Percentiles rank a stretch among this genome's conserved stretches.
These are phyloP conservation scores for Pseudopodoces humilis DNA, from an alignment of 2,113 vertebrate species.

Conservation along the genomic window DNA sequence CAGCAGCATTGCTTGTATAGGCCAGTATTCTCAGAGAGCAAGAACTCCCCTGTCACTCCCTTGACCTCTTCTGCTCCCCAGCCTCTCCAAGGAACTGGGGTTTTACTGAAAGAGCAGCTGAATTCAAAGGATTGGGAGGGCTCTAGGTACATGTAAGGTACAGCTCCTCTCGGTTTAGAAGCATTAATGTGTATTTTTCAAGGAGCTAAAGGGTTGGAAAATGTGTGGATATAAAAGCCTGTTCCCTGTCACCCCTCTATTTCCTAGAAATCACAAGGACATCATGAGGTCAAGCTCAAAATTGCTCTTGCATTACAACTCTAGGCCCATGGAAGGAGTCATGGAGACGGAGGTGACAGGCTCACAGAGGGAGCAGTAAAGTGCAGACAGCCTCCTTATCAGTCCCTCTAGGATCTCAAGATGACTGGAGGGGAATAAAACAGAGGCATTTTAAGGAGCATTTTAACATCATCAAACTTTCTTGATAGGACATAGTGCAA, in stretches of 20 bases:
- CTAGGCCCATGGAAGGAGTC: neutral
- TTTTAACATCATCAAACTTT: conserved; percentile 27
- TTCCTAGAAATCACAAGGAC: neutral
- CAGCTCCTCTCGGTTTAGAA: neutral
- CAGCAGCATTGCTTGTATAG: neutral
- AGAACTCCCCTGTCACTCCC: neutral
- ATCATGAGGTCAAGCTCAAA: neutral
- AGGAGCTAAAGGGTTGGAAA: neutral
- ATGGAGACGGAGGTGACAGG: neutral
- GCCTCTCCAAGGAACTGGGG: neutral
- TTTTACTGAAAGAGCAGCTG: neutral
- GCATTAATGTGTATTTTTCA: neutral
- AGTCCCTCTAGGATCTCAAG: neutral
- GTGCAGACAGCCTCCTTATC: neutral
- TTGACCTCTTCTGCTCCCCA: neutral
- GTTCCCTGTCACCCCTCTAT: neutral
- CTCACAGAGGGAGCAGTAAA: neutral
- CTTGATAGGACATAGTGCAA: conserved; percentile 43
- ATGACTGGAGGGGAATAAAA: neutral
- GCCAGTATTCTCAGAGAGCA: neutral
- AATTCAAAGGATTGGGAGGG: neutral
- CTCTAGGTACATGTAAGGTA: neutral
- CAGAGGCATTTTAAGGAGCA: neutral
- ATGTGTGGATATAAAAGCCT: fast-evolving
- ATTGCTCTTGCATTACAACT: neutral